Conservation (phyloP, 1,140 invertebrate species). For the Hirudo medicinalis region DNA sequence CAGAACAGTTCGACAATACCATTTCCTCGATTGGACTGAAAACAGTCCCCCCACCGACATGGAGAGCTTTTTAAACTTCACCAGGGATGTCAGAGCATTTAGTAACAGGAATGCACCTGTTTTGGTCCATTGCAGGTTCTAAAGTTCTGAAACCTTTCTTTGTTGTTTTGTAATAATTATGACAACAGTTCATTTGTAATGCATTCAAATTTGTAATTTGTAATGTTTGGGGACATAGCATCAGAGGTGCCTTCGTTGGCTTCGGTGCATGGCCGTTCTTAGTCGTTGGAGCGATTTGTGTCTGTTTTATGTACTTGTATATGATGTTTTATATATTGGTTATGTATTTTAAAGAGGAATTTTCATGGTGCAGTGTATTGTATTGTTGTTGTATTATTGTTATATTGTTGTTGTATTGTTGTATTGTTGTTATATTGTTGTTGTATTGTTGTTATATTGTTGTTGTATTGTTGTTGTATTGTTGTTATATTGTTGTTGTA, state of each 20-base stretch:
- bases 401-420: background rate
- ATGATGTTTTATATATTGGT: too few relatives aligned
- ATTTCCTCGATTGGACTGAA: constrained; percentile 40
- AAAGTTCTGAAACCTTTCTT: background rate
- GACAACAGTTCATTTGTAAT: too few relatives aligned
- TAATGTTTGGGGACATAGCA: too few relatives aligned
- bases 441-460: too few relatives aligned
- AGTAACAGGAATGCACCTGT: constrained; percentile 30
- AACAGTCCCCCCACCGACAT: constrained; percentile 39
- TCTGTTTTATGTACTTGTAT: background rate
- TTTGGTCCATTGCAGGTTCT: constrained; percentile 40
- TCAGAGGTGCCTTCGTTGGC: too few relatives aligned
- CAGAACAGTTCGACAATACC: constrained; percentile 36
- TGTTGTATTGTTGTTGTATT: background rate
- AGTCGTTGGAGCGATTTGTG: too few relatives aligned
- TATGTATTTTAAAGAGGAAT: too few relatives aligned
- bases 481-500: background rate
- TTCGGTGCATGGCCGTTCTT: too few relatives aligned
- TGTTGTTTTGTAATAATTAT: too few relatives aligned
- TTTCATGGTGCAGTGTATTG: too few relatives aligned
- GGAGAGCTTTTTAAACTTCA: constrained; percentile 35
- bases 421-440: background rate
- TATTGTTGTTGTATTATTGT: too few relatives aligned
- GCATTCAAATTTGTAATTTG: too few relatives aligned
- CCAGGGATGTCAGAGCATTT: constrained; percentile 32